Base-by-base conservation (phyloP, 2,113 vertebrate genomes). In the Carassius auratus region DNA sequence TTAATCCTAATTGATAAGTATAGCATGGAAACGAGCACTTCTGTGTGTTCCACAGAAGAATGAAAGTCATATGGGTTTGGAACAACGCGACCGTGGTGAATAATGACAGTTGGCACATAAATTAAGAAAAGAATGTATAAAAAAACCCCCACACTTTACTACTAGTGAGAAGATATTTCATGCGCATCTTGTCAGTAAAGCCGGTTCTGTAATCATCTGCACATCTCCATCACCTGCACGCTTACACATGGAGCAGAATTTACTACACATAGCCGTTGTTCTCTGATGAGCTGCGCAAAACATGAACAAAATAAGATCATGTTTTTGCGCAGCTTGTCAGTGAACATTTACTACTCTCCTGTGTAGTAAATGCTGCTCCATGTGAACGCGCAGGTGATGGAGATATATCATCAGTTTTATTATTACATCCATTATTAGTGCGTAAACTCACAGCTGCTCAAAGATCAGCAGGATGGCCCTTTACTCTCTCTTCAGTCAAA, bases 341-440 rank as follows among this genome's bases (percentile, higher is more conserved):
- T 30, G 30, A 30, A 30, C 30, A 30, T 30, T 30, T 30, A 30
- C 30, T 30, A 30, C 30, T 30, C 30, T 30, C 30, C 30, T 30
- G 30, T 30, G 30, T 30, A 30, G 30, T 30, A 30, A 30, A 30
- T 30, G 30, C 30, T 30, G 30, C 30, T 30, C 30, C 30, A 30
- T 30, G 30, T 30, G 30, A 30, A 30, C 30, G 30, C 30, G 30
- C 30, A 30, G 30, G 30, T 30, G 30, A 30, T 30, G 30, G 30
- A 30, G 30, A 30, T 30, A 1, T 30, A 30, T 30, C 2, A 30
- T 30, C 30, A 30, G 30, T 30, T 88, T 83, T 52, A 87, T 75
- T 48, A 87, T 83, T 90, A 85, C 89, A 88, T 90, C 38, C 4
- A 85, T 89, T 86, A 84, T 77, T 87, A 45, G 42, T 10, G 85